phyloP scores from a whole-genome alignment of 2,888 invertebrate species.

The Caenorhabditis sp. region DNA sequence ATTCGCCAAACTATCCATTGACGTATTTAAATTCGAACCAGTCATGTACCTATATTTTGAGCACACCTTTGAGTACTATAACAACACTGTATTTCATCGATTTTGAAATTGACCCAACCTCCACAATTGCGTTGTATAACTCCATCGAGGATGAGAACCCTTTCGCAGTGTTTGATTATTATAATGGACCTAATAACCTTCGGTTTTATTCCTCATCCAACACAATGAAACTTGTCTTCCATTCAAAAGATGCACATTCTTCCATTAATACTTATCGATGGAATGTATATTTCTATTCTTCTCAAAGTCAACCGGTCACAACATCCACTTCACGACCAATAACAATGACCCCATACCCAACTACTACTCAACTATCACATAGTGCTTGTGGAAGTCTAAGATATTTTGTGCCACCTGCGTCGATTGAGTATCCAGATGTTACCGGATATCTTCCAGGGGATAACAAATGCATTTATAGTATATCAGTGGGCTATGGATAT shows the following conservation, averaged over 20 bases:
- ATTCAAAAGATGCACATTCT: constrained; percentile 15
- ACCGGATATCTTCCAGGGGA: too few species aligned
- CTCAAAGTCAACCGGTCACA: background rate
- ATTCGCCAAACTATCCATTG: constrained; percentile 34
- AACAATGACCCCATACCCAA: background rate
- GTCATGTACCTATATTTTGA: constrained; percentile 28
- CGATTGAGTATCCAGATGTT: too few species aligned
- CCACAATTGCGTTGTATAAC: constrained; percentile 23
- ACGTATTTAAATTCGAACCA: constrained; percentile 18
- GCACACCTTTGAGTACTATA: constrained; percentile 23
- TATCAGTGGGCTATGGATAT: too few species aligned
- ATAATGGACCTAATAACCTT: constrained; percentile 13
- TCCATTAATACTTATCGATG: background rate
- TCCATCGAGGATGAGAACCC: constrained; percentile 31
- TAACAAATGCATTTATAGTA: too few species aligned
- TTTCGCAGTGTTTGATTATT: constrained; percentile 11
- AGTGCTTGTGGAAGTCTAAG: too few species aligned
- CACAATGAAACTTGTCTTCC: constrained; percentile 40
- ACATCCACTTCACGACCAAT: too few species aligned
- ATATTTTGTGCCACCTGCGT: too few species aligned
- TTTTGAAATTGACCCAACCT: constrained; percentile 19
- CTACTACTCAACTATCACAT: too few species aligned
- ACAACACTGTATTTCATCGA: constrained; percentile 22
- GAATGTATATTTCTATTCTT: background rate
- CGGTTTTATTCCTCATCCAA: constrained; percentile 31